Evolutionary conservation across 2,797 vertebrate species (phyloP).

Genomic region (Pelobates cultripes): DNA sequence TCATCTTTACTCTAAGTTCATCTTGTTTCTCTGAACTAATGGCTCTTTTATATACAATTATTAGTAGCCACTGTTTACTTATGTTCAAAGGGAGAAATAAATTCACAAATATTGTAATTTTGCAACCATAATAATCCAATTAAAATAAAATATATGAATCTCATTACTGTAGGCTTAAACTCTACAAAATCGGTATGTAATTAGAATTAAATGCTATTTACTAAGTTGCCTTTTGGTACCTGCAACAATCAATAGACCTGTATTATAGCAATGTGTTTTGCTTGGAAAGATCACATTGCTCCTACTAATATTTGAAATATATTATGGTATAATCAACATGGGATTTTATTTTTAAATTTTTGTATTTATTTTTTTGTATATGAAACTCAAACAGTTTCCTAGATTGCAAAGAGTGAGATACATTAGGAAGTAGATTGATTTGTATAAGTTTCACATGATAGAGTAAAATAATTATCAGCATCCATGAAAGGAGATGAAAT

Average conservation of each 20-base stretch:
- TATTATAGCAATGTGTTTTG: background rate
- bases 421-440: constrained; percentile 40
- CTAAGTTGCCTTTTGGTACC: background rate
- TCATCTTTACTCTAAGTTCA: background rate
- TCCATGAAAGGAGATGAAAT: constrained; percentile 41
- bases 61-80: background rate
- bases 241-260: background rate
- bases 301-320: background rate
- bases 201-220: background rate
- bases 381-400: background rate
- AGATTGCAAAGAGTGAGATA: constrained; percentile 21
- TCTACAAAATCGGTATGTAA: background rate
- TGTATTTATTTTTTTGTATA: constrained; percentile 19
- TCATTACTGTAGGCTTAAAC: background rate
- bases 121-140: background rate
- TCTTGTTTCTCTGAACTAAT: background rate
- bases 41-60: background rate
- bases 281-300: background rate
- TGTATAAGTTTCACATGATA: constrained; percentile 29
- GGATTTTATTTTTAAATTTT: background rate
- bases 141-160: background rate
- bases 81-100: background rate
- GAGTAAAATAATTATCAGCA: constrained; percentile 32
- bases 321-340: constrained; percentile 1
- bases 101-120: background rate